Evolutionary conservation across 2,797 vertebrate species (phyloP).

Genomic region (Sebastiscus tertius): DNA sequence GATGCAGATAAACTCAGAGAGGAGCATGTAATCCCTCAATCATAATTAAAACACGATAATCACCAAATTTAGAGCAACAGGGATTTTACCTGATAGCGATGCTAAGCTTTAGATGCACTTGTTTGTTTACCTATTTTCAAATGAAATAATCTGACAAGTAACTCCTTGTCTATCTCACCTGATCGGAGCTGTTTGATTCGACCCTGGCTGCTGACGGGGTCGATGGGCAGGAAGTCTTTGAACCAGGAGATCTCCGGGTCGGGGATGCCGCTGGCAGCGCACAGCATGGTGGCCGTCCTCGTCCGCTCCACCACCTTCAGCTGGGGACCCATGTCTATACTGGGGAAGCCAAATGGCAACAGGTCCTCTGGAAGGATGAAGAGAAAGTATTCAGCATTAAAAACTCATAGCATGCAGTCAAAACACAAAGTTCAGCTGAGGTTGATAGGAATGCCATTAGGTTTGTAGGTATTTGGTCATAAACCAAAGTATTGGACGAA

Average conservation of each 20-base stretch:
- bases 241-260: conserved; percentile 99
- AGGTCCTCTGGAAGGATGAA: conserved; percentile 88
- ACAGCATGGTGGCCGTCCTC: conserved; percentile 95
- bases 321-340: conserved; percentile 98
- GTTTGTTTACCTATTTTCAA: conserved; percentile 32
- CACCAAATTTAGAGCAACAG: conserved; percentile 58
- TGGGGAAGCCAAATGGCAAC: conserved; percentile 93
- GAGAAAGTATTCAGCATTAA: not conserved
- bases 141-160: not conserved
- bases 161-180: conserved; percentile 77
- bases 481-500: not conserved
- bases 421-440: not conserved
- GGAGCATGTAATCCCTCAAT: conserved; percentile 71
- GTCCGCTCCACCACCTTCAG: conserved; percentile 97
- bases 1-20: conserved; percentile 65
- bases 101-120: conserved; percentile 24
- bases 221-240: conserved; percentile 96
- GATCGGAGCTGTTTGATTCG: conserved; percentile 97
- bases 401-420: not conserved
- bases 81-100: conserved; percentile 51
- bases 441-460: not conserved
- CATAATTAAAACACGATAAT: conserved; percentile 72
- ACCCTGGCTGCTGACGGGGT: conserved; percentile 89
- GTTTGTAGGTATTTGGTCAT: not conserved
- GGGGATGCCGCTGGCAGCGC: conserved; percentile 94